Percentiles rank a stretch among this genome's conserved stretches.
Conservation (phyloP, 2,888 invertebrate species). For the Philereme vetulata region DNA sequence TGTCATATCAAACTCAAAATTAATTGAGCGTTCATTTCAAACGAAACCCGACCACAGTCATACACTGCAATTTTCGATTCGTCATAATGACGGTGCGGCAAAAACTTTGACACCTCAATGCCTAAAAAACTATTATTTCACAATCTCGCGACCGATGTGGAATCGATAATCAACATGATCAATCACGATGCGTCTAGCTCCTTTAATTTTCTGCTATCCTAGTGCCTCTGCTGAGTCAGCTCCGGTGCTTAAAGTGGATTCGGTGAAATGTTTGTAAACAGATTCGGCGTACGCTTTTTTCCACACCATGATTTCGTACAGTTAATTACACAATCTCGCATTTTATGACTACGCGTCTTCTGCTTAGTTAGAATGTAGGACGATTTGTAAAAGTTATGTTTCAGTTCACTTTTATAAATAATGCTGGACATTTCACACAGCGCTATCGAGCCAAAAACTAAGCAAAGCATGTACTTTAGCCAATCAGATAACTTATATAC, state of each 20-base stretch:
- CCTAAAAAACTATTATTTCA: slow-evolving; percentile 69
- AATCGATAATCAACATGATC: slow-evolving; percentile 8
- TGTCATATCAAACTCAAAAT: slow-evolving; percentile 73
- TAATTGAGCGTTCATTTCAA: slow-evolving; percentile 70
- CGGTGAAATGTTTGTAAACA: slow-evolving; percentile 69
- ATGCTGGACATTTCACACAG: too few relatives aligned
- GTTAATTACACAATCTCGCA: slow-evolving; percentile 65
- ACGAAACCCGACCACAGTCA: slow-evolving; percentile 57
- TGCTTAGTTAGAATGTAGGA: slow-evolving; percentile 55
- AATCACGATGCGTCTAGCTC: slow-evolving; percentile 2
- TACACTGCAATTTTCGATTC: slow-evolving; percentile 65
- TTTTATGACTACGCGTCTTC: slow-evolving; percentile 61
- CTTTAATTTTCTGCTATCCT: slow-evolving; percentile 23
- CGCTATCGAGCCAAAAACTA: too few relatives aligned
- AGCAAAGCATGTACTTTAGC: too few relatives aligned
- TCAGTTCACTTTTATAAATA: slow-evolving; percentile 8
- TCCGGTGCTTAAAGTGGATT: slow-evolving; percentile 16
- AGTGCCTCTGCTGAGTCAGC: slow-evolving; percentile 15
- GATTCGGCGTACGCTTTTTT: slow-evolving; percentile 57
- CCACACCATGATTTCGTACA: slow-evolving; percentile 59
- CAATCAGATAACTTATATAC: too few relatives aligned
- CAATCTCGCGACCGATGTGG: slow-evolving; percentile 43
- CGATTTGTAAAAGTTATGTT: slow-evolving; percentile 43
- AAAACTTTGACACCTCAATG: slow-evolving; percentile 68
- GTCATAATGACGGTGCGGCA: slow-evolving; percentile 74